Evolutionary conservation across 2,888 invertebrate genomes (phyloP), one percentile per base, ranked within the genome.

Genomic region (Kuschelorhynchus macadamiae): DNA sequence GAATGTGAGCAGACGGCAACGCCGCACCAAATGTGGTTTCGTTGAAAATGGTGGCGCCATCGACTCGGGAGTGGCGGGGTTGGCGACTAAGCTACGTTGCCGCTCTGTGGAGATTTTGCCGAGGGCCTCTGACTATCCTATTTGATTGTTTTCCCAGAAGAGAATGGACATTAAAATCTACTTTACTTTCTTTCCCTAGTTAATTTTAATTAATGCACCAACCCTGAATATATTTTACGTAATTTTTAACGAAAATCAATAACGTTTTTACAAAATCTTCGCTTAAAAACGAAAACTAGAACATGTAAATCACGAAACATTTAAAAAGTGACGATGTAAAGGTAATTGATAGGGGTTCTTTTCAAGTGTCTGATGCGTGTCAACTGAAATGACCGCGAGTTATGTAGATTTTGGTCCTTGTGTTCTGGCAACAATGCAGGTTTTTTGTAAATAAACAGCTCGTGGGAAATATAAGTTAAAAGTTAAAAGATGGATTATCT

Each of bases 321-420:
- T 25, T 25, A 7, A 25, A 5, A 25, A 3, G 25, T 25, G 25
- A 25, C 25, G 4, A 25, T 25, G 25, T 7, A 39, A 33, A 50
- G 39, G 49, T 47, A 65, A 57, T 59, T 52, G 59, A 49, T 44
- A 65, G 65, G 65, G 65, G 65, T 65, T 65, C 46, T 56, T 65
- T 55, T 42, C 44, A 59, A 65, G 57, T 59, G 65, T 65, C 36
- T 65, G 57, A n/a, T 65, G 57, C 59, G 57, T 65, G 65, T 65
- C 65, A 65, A 64, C 65, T 59, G 41, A 59, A 65, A 59, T 65
- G 65, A 65, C 65, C 65, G 65, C 59, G 59, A 65, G 65, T 65
- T 65, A 59, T 52, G 44, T 52, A 65, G 59, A 65, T 59, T 59
- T 36, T 11, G 33, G 41, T 52, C 65, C 52, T 57, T 50, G 57